Conservation (phyloP, 1,140 invertebrate genomes). For the Drosophila paulistorum region DNA sequence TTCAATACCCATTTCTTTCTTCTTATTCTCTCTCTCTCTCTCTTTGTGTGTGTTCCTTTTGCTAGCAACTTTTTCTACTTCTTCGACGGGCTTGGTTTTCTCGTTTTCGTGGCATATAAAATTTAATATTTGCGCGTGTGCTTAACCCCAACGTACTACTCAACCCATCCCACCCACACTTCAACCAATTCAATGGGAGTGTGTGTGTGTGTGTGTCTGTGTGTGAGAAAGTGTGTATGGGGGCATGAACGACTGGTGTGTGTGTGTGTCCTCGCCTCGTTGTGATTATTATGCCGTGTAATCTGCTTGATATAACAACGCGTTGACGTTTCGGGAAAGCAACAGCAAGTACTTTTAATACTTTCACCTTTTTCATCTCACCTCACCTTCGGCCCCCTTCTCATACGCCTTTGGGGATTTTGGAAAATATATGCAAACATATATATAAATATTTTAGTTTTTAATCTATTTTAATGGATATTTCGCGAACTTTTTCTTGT, state of each 20-base stretch:
- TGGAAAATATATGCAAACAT: conserved; percentile 15
- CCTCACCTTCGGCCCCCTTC: not conserved
- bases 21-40: not conserved
- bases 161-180: not conserved
- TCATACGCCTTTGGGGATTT: conserved; percentile 21
- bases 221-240: not conserved
- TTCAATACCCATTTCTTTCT: not conserved
- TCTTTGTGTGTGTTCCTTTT: conserved; percentile 9
- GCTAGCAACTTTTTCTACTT: conserved; percentile 27
- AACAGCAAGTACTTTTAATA: conserved; percentile 76
- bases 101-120: conserved; percentile 60
- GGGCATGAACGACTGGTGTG: not conserved
- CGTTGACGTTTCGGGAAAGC: conserved; percentile 53
- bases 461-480: conserved; percentile 81
- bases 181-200: not conserved
- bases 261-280: conserved; percentile 30
- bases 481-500: conserved; percentile 62
- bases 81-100: conserved; percentile 21
- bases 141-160: conserved; percentile 50
- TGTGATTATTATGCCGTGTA: conserved; percentile 77
- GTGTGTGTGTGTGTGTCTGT: not conserved
- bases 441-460: conserved; percentile 78
- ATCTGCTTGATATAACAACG: conserved; percentile 73
- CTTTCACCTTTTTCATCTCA: conserved; percentile 58
- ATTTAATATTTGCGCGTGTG: conserved; percentile 78